Percentiles rank a stretch among this genome's conserved stretches.
Conservation (phyloP, 2,113 vertebrate species). For the Hippocampus guttulatus region DNA sequence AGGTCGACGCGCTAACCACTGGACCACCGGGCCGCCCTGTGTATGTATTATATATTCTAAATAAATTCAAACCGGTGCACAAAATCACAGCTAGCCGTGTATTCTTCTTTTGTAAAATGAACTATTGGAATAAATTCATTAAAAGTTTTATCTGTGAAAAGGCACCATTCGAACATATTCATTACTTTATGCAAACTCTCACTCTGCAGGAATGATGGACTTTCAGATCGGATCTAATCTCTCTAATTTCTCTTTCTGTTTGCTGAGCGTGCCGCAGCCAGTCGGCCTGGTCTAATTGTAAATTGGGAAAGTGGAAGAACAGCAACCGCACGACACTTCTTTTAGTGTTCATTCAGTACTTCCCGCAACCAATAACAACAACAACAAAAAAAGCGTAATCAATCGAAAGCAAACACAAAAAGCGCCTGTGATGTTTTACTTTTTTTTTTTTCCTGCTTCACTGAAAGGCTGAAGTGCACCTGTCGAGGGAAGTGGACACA, state of each 20-base stretch:
- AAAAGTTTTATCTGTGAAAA: not conserved
- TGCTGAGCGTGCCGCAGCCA: not conserved
- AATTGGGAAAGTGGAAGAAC: slow-evolving; percentile 2
- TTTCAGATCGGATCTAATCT: slow-evolving; percentile 1
- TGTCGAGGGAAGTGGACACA: slow-evolving; percentile 65
- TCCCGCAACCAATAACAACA: not conserved
- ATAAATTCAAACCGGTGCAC: not conserved
- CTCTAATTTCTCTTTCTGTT: not conserved
- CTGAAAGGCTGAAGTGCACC: slow-evolving; percentile 44
- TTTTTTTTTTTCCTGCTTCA: slow-evolving; percentile 35
- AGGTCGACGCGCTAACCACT: too few species aligned
- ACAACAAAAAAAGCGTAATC: not conserved
- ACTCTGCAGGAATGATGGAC: not conserved
- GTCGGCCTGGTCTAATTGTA: not conserved
- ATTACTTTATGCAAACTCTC: not conserved
- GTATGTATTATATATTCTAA: not conserved
- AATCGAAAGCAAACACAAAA: slow-evolving; percentile 20
- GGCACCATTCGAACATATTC: not conserved
- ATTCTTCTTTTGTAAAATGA: not conserved
- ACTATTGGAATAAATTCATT: not conserved
- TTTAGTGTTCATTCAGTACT: not conserved
- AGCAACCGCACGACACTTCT: not conserved
- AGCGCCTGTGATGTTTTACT: slow-evolving; percentile 1
- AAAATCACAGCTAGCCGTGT: not conserved
- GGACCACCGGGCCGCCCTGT: too few species aligned